Evolutionary conservation across 1,140 invertebrate species (phyloP).

Genomic region (Amyelois transitella): DNA sequence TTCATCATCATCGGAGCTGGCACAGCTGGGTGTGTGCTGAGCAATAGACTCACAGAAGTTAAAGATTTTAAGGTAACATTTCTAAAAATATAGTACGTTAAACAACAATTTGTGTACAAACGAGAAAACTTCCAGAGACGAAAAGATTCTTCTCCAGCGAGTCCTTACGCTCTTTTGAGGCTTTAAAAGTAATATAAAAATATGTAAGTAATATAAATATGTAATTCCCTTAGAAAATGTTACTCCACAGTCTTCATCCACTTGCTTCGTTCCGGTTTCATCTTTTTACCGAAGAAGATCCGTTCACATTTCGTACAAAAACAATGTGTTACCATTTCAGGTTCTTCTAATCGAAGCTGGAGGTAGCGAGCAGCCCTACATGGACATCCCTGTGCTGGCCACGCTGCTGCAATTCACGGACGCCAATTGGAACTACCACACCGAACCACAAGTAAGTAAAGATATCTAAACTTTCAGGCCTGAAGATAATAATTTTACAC

Average conservation of each 20-base stretch:
- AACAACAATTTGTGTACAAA: too few species aligned
- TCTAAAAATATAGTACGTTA: not conserved
- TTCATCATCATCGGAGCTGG: constrained; percentile 83
- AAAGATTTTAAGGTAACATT: constrained; percentile 26
- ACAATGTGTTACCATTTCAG: constrained; percentile 8
- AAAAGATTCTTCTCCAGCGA: too few species aligned
- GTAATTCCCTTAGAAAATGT: not conserved
- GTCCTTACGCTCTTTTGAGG: too few species aligned
- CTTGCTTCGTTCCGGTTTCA: too few species aligned
- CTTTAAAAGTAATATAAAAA: too few species aligned
- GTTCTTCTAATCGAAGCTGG: constrained; percentile 83
- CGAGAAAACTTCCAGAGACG: too few species aligned
- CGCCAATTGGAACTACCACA: constrained; percentile 81
- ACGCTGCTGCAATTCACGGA: constrained; percentile 77
- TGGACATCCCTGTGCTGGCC: constrained; percentile 81
- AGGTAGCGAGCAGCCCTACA: constrained; percentile 75
- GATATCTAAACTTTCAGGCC: too few species aligned
- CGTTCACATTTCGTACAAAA: too few species aligned
- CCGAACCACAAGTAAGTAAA: constrained; percentile 68
- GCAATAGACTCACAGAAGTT: constrained; percentile 77
- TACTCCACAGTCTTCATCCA: not conserved
- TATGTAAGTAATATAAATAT: not conserved
- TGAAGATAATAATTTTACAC: too few species aligned
- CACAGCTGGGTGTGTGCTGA: constrained; percentile 81
- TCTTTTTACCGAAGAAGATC: too few species aligned